phyloP scores from a whole-genome alignment of 2,113 vertebrate genomes.

The Todiramphus saurophagus region DNA sequence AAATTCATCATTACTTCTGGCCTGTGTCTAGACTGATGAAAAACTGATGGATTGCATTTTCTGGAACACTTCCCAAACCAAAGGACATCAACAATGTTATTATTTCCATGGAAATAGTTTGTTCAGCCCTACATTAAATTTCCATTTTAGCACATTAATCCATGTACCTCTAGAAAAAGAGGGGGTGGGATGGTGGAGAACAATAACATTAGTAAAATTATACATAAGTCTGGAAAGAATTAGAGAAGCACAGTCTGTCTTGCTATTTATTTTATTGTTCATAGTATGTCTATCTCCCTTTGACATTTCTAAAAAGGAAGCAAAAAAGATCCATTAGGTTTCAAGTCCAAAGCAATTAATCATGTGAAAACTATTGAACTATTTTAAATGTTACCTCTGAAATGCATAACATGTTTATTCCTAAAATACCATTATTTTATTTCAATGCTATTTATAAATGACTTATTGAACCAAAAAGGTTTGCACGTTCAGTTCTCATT shows the following conservation, averaged over 20 bases:
- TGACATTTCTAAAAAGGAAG: constrained; percentile 66
- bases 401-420: constrained; percentile 37
- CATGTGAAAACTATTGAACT: constrained; percentile 40
- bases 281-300: constrained; percentile 33
- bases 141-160: constrained; percentile 51
- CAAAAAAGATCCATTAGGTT: constrained; percentile 39
- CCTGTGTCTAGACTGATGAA: constrained; percentile 19
- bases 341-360: constrained; percentile 48
- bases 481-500: not conserved
- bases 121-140: constrained; percentile 39
- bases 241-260: constrained; percentile 20
- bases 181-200: not conserved
- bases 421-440: constrained; percentile 36
- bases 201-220: constrained; percentile 63
- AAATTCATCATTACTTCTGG: constrained; percentile 13
- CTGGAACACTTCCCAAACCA: constrained; percentile 19
- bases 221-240: constrained; percentile 56
- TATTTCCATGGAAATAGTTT: constrained; percentile 33
- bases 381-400: constrained; percentile 62
- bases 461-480: constrained; percentile 1
- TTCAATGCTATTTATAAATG: constrained; percentile 48
- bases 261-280: constrained; percentile 54
- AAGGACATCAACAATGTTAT: constrained; percentile 5
- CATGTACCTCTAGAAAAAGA: constrained; percentile 23
- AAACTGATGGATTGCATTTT: constrained; percentile 27